Percentiles rank a stretch among this genome's conserved stretches.
Evolutionary conservation across 2,888 invertebrate species (phyloP).

Genomic region (Anagyrus pseudococci): DNA sequence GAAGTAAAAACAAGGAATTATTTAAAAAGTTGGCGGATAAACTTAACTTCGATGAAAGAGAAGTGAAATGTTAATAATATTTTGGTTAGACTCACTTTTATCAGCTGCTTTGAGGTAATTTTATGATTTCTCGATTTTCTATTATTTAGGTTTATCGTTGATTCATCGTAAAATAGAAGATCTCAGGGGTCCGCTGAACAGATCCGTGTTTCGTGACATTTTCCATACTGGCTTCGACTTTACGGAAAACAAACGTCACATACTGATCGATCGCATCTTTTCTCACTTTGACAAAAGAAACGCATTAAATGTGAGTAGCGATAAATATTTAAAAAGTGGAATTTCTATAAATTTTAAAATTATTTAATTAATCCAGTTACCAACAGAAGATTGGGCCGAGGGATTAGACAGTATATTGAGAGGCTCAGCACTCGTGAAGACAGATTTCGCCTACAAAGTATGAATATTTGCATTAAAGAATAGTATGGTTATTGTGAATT

Average conservation of each 20-base stretch:
- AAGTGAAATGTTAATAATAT: constrained; percentile 50
- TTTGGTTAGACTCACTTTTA: too few species aligned
- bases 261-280: constrained; percentile 54
- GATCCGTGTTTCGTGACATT: constrained; percentile 51
- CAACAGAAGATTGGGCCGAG: constrained; percentile 47
- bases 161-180: constrained; percentile 52
- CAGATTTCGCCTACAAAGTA: constrained; percentile 53
- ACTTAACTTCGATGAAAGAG: constrained; percentile 49
- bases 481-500: not conserved
- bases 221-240: constrained; percentile 54
- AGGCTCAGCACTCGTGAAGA: constrained; percentile 65
- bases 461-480: not conserved
- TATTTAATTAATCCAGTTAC: constrained; percentile 27
- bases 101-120: too few species aligned
- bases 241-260: constrained; percentile 56
- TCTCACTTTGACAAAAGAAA: constrained; percentile 46
- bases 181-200: constrained; percentile 47
- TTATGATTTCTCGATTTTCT: too few species aligned
- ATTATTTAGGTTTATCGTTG: constrained; percentile 48
- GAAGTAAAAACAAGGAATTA: constrained; percentile 45
- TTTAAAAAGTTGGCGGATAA: constrained; percentile 47
- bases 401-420: constrained; percentile 66
- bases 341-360: not conserved
- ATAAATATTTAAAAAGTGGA: constrained; percentile 2
- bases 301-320: constrained; percentile 41